A percentile compares a stretch with the other conserved stretches of the same genome.
Evolutionary conservation across 2,797 vertebrate species (phyloP).

Genomic region (Tragopan temminckii): DNA sequence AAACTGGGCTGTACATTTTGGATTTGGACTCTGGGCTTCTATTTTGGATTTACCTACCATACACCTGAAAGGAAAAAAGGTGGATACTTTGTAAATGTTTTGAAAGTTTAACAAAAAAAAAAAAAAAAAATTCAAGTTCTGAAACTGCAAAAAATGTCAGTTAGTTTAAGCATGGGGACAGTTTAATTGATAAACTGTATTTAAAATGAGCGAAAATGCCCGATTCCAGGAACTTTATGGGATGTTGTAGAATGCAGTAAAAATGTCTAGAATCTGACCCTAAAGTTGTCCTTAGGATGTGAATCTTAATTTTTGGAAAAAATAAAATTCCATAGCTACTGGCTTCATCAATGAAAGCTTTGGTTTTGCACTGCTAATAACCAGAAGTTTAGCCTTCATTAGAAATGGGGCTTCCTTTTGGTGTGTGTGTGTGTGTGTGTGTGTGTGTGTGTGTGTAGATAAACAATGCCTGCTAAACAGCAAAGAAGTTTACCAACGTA

Average conservation of each 20-base stretch:
- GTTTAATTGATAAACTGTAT: background rate
- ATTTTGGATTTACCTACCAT: background rate
- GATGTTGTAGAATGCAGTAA: background rate
- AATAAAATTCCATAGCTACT: background rate
- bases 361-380: background rate
- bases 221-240: background rate
- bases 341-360: background rate
- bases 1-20: background rate
- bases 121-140: background rate
- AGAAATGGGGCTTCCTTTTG: background rate
- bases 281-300: background rate
- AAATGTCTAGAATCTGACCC: background rate
- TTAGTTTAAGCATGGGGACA: too few species aligned
- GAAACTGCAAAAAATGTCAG: background rate
- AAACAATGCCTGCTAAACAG: background rate
- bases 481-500: background rate
- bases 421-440: background rate
- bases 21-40: background rate
- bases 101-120: background rate
- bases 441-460: background rate
- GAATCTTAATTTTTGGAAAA: background rate
- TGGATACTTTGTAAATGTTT: background rate
- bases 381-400: background rate
- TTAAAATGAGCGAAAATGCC: background rate
- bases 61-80: background rate